Evolutionary conservation across 2,888 invertebrate genomes (phyloP).

Genomic region (Eupithecia inturbata): DNA sequence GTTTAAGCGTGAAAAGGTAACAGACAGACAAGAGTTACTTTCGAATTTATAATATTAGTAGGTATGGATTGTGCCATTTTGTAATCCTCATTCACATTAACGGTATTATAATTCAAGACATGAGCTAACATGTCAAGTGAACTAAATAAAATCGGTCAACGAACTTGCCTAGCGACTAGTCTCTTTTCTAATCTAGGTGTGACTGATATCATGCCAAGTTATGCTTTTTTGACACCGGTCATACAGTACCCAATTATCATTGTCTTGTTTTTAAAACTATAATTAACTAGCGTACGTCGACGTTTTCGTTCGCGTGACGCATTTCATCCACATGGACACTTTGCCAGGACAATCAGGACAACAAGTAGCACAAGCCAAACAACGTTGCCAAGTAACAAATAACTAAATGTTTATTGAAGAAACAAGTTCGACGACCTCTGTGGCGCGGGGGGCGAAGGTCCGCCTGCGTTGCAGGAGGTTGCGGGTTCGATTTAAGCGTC

Average conservation of each 20-base stretch:
- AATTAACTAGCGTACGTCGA: neutral
- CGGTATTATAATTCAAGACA: neutral
- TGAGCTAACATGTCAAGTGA: neutral
- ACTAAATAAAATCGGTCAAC: neutral
- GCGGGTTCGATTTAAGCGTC: no score
- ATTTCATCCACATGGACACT: neutral
- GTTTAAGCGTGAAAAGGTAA: no score
- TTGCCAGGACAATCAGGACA: neutral
- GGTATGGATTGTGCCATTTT: no score
- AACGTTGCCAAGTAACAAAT: neutral
- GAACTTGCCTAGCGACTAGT: constrained; percentile 8
- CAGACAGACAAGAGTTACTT: no score
- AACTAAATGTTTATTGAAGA: neutral
- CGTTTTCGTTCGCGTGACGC: neutral
- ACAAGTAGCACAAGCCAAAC: neutral
- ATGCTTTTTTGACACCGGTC: constrained; percentile 1
- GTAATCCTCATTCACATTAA: no score
- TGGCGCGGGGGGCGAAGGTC: no score
- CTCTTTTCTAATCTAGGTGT: constrained; percentile 10
- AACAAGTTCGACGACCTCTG: no score
- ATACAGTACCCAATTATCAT: neutral
- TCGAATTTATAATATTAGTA: no score
- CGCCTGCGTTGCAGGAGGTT: no score
- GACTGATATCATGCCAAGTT: constrained; percentile 11
- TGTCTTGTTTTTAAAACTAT: neutral